Percentiles rank a stretch among this genome's conserved stretches.
Evolutionary conservation across 2,113 vertebrate genomes (phyloP).

Genomic region (Phalacrocorax aristotelis): DNA sequence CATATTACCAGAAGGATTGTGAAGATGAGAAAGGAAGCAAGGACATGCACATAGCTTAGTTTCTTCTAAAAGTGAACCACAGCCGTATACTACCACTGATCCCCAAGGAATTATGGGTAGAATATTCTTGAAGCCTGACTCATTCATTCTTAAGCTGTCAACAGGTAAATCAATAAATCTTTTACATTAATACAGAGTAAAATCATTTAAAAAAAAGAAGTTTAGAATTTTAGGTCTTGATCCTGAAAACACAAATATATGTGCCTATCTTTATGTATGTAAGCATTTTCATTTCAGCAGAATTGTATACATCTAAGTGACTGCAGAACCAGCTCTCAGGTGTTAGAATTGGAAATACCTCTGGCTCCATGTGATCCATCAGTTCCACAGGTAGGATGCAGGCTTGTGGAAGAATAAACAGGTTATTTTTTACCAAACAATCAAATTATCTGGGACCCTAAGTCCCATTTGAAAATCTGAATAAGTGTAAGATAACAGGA

Average conservation of each 20-base stretch:
- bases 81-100: background rate
- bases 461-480: background rate
- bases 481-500: background rate
- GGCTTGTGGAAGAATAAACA: background rate
- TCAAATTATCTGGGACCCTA: background rate
- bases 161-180: background rate
- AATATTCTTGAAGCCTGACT: background rate
- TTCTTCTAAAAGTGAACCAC: background rate
- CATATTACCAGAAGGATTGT: background rate
- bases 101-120: background rate
- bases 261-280: background rate
- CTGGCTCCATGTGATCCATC: background rate
- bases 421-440: background rate
- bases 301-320: background rate
- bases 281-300: background rate
- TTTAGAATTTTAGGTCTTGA: background rate
- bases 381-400: background rate
- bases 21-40: background rate
- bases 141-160: background rate
- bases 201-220: background rate
- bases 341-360: background rate
- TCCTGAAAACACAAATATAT: background rate
- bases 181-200: background rate
- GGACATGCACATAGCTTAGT: background rate
- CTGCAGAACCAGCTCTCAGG: background rate